Evolutionary conservation across 1,140 invertebrate species (phyloP).

Genomic region (Tetramorium alpestre): DNA sequence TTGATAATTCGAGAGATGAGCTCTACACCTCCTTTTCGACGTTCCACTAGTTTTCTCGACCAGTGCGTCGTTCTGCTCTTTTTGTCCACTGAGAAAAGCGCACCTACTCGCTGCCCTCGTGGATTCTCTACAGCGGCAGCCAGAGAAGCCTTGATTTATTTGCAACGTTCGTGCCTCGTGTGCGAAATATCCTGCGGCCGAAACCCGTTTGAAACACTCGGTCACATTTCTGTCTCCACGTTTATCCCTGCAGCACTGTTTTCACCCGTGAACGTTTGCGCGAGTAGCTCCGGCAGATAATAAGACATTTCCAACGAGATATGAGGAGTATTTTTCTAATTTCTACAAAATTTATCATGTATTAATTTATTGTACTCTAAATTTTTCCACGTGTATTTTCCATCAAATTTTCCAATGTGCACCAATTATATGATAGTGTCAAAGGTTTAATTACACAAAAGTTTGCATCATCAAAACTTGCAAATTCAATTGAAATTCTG

Average conservation of each 20-base stretch:
- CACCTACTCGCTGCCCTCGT: slow-evolving; percentile 49
- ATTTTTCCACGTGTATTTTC: neutral
- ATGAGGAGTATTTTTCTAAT: neutral
- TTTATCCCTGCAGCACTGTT: slow-evolving; percentile 6
- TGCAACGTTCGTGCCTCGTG: slow-evolving; percentile 72
- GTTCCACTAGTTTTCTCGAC: neutral
- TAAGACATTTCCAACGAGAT: slow-evolving; percentile 10
- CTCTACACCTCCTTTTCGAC: slow-evolving; percentile 5
- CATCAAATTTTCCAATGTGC: neutral
- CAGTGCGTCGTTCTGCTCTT: neutral
- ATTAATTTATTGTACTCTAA: slow-evolving; percentile 5
- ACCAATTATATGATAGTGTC: neutral
- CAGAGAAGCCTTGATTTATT: slow-evolving; percentile 78
- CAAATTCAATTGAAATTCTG: neutral
- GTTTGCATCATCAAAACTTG: neutral
- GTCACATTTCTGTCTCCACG: slow-evolving; percentile 28
- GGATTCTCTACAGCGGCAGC: slow-evolving; percentile 50
- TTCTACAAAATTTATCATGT: slow-evolving; percentile 5
- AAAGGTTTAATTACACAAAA: neutral
- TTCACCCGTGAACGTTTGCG: neutral
- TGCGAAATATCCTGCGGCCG: slow-evolving; percentile 68
- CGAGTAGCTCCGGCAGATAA: slow-evolving; percentile 2
- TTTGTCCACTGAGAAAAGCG: slow-evolving; percentile 54
- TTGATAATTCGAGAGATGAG: slow-evolving; percentile 28
- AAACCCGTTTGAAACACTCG: slow-evolving; percentile 45